phyloP scores from a whole-genome alignment of 2,113 vertebrate species.

The Mixornis gularis region DNA sequence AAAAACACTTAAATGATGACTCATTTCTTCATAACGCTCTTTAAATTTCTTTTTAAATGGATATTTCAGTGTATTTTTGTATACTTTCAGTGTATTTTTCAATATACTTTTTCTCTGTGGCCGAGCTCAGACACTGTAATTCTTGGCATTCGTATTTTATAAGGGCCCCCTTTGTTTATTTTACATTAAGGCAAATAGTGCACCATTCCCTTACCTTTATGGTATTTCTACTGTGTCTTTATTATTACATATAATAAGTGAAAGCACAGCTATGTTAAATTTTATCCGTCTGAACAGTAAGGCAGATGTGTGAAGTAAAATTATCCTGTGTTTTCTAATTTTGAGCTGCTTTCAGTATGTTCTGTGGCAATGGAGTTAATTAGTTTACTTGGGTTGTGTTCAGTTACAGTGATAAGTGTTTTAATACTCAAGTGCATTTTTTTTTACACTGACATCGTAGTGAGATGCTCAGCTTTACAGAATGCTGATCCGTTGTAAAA shows the following conservation, averaged over 20 bases:
- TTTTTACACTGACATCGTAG: slow-evolving; percentile 6
- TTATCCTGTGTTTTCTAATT: slow-evolving; percentile 11
- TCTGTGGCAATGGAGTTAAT: slow-evolving; percentile 46
- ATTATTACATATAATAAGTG: not conserved
- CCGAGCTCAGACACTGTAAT: not conserved
- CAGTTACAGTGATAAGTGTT: slow-evolving; percentile 26
- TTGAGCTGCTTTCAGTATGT: slow-evolving; percentile 32
- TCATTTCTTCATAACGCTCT: not conserved
- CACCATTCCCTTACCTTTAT: not conserved
- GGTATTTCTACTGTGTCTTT: not conserved
- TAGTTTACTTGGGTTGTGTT: slow-evolving; percentile 1
- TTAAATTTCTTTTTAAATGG: not conserved
- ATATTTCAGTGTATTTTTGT: not conserved
- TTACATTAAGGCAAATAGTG: not conserved
- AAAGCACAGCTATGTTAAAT: not conserved
- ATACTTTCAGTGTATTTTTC: not conserved
- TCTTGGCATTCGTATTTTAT: slow-evolving; percentile 41
- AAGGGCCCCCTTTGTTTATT: slow-evolving; percentile 19
- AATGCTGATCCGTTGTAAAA: slow-evolving; percentile 6
- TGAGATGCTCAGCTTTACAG: slow-evolving; percentile 14
- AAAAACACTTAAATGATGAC: not conserved
- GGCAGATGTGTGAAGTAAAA: not conserved
- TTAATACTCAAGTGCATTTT: slow-evolving; percentile 16
- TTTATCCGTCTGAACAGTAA: slow-evolving; percentile 3
- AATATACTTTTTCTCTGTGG: not conserved